Evolutionary conservation across 1,140 invertebrate species (phyloP).

Genomic region (Euura saliciscinereae): DNA sequence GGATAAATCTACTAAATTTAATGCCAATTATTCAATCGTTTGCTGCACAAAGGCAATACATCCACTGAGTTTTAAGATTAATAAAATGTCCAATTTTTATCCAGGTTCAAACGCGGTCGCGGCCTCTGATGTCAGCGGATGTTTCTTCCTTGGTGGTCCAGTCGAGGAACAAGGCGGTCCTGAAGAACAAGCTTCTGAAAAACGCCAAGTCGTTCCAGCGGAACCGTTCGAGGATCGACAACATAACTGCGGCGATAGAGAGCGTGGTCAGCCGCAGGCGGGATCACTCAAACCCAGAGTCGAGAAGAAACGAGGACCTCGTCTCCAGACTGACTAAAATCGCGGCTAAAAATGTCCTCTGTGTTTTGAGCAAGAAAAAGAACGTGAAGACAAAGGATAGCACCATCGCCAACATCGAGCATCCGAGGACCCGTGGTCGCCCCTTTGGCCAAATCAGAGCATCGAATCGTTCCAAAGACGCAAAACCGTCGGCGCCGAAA

Average conservation of each 20-base stretch:
- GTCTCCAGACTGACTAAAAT: conserved; percentile 22
- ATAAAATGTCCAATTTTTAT: conserved; percentile 10
- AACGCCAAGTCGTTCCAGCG: conserved; percentile 54
- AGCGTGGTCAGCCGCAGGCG: conserved; percentile 34
- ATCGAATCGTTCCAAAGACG: background rate
- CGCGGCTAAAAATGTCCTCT: conserved; percentile 29
- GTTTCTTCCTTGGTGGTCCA: conserved; percentile 38
- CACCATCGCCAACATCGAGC: background rate
- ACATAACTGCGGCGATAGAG: conserved; percentile 44
- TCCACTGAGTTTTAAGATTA: background rate
- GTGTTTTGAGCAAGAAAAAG: conserved; percentile 40
- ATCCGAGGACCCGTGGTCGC: background rate
- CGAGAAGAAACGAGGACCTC: background rate
- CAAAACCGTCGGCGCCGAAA: background rate
- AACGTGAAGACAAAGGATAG: conserved; percentile 40
- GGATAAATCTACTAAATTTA: too few relatives aligned
- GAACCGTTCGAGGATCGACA: conserved; percentile 46
- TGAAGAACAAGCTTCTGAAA: conserved; percentile 52
- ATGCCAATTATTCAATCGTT: too few relatives aligned
- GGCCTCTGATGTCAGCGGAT: conserved; percentile 37
- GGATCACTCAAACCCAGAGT: background rate
- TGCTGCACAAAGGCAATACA: too few relatives aligned
- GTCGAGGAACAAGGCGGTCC: conserved; percentile 44
- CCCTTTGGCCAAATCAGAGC: background rate
- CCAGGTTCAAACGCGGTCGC: conserved; percentile 48